These are phyloP conservation scores for Chauna torquata DNA, from an alignment of 2,113 vertebrate genomes.

Conservation along the genomic window DNA sequence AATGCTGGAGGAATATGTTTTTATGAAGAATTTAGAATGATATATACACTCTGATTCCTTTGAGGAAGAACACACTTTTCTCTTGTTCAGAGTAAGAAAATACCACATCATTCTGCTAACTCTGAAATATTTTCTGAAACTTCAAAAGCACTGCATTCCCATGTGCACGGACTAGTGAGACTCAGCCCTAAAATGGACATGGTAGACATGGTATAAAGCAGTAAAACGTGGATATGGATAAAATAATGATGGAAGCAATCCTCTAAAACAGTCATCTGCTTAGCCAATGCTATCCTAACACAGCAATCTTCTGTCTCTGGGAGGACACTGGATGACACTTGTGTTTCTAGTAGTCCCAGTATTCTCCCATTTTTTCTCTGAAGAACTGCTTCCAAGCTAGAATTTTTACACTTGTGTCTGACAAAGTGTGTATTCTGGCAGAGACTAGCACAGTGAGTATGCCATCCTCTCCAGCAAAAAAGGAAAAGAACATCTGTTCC, in stretches of 20 bases:
- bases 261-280: not conserved
- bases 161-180: not conserved
- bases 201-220: not conserved
- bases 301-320: not conserved
- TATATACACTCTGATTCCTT: not conserved
- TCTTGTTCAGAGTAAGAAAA: not conserved
- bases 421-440: not conserved
- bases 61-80: not conserved
- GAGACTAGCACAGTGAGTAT: not conserved
- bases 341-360: not conserved
- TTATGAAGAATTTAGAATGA: not conserved
- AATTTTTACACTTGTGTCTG: not conserved
- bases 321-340: not conserved
- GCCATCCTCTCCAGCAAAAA: not conserved
- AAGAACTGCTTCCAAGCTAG: not conserved
- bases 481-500: not conserved
- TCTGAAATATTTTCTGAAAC: not conserved
- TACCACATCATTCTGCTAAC: not conserved
- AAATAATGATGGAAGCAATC: not conserved
- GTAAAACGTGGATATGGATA: not conserved
- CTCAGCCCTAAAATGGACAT: not conserved
- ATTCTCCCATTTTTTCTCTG: not conserved
- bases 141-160: not conserved
- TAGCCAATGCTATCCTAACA: not conserved
- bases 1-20: not conserved